Base-by-base conservation (phyloP, 37 sponge, comb jelly and placozoan species). In the Crambe crambe region DNA sequence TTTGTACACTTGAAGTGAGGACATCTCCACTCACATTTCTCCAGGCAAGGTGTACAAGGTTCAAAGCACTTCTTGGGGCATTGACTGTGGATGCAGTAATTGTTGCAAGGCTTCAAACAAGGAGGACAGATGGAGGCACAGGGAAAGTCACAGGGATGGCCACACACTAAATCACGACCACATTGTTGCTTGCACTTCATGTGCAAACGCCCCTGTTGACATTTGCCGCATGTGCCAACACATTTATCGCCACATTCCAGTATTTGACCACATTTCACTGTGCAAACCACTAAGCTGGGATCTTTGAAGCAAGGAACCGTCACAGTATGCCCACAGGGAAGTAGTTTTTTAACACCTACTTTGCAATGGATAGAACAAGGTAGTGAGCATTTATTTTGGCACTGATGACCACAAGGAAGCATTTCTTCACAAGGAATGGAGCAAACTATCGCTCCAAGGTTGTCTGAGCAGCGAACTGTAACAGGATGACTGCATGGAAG, bases 1-100 rank as follows among this genome's bases (percentile, higher is more conserved):
- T 76, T 76, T 0, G 90, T 83, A 61, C 96, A 95, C 27, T 66
- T 70, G 42, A 76, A 63, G 66, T 95, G 96, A 23, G 25, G 34
- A 73, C 96, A 95, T 23, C 73, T 25, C 96, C 96, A 95, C 66
- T 86, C 37, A 80, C 96, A 95, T 1, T 78, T 80, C 71, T 95
- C 90, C 39, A 42, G 56, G 60, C 96, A 95, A 0, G 82, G 77
- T 35, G 9, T 59, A 71, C 94, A 92, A 6, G 78, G 81, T 27
- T 95, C 93, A 68, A 82, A 82, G 73, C 96, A 95, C 32, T 61
- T 75, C 44, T 76, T 82, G 25, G 67, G 85, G 76, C 96, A 95
- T 35, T 63, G 43, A 23, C 92, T 94, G 65, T 94, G 95, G 35
- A 57, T 42, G 51, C 95, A 94, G 69, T 78, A 87, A 44, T 92